Evolutionary conservation across 2,113 vertebrate species (phyloP).

Genomic region (Heterochromis multidens): DNA sequence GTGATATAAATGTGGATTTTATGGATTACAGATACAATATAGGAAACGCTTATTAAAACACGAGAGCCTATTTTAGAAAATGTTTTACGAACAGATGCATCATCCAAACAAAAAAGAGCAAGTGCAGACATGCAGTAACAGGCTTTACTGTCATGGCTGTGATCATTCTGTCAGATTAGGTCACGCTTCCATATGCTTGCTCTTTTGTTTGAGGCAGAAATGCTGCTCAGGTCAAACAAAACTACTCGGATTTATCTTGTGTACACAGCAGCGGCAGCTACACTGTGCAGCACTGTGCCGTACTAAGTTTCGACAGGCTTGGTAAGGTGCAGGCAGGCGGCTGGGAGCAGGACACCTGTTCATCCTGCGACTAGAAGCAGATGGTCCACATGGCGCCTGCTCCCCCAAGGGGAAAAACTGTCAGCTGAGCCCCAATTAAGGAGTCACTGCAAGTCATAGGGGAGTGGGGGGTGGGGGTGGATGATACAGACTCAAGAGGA

Average conservation of each 20-base stretch:
- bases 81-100: neutral
- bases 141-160: neutral
- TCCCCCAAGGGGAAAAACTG: slow-evolving; percentile 58
- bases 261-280: slow-evolving; percentile 5
- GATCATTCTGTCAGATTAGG: neutral
- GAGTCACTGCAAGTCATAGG: slow-evolving; percentile 56
- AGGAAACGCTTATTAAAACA: neutral
- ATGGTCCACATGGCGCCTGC: slow-evolving; percentile 61
- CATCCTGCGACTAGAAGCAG: slow-evolving; percentile 57
- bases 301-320: neutral
- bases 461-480: neutral
- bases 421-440: slow-evolving; percentile 72
- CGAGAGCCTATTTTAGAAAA: neutral
- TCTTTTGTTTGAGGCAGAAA: slow-evolving; percentile 11
- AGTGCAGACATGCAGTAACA: neutral
- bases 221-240: slow-evolving; percentile 19
- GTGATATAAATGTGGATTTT: neutral
- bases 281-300: neutral
- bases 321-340: slow-evolving; percentile 30
- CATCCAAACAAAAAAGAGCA: neutral
- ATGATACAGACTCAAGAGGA: neutral
- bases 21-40: neutral
- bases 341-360: slow-evolving; percentile 66
- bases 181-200: slow-evolving; percentile 7
- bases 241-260: neutral